Evolutionary conservation across 2,113 vertebrate species (phyloP).

Genomic region (Pongo abelii): DNA sequence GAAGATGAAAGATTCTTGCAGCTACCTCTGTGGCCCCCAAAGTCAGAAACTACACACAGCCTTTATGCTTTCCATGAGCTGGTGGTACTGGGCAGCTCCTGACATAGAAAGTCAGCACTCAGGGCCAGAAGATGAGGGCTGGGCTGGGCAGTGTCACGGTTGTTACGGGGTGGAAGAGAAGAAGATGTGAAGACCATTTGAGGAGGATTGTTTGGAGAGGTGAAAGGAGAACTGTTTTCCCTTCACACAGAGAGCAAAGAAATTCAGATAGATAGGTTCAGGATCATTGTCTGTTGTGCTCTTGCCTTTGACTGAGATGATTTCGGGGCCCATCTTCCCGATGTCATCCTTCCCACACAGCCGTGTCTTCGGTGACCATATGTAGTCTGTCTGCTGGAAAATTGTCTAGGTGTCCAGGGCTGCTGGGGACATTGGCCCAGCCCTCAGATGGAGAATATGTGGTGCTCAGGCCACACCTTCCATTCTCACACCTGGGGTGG

Average conservation of each 20-base stretch:
- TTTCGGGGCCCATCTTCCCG: neutral
- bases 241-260: neutral
- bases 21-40: neutral
- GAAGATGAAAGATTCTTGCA: neutral
- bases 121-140: neutral
- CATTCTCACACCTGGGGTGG: no score
- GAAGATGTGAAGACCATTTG: neutral
- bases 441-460: neutral
- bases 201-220: neutral
- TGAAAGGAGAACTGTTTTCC: no score
- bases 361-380: accelerated
- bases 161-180: neutral
- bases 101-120: neutral
- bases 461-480: neutral
- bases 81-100: accelerated
- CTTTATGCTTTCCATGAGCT: accelerated
- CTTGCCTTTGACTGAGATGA: no score
- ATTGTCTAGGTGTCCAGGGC: neutral
- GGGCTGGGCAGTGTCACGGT: accelerated
- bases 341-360: neutral
- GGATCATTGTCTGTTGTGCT: neutral
- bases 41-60: neutral
- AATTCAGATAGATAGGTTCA: accelerated
- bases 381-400: neutral
- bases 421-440: accelerated